Evolutionary conservation across 30 jellyfish, hydroid and myxozoan genomes (phyloP), one percentile per base, ranked within the genome.

Genomic region (Catostylus mosaicus): DNA sequence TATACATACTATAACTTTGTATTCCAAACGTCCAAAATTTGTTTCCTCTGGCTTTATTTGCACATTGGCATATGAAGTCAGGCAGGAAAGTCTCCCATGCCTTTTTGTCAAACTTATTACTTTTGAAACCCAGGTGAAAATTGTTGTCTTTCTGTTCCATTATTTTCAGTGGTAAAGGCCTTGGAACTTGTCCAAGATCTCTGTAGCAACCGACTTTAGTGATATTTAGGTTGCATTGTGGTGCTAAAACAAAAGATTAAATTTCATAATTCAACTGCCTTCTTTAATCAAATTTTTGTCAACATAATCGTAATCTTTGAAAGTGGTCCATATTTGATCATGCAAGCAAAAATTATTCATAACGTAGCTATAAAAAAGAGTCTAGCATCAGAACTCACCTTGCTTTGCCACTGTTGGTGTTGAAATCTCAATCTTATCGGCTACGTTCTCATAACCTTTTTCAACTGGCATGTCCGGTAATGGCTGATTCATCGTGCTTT

Each of bases 41-140:
- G 65, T 38, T 88, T 72, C 83, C 77, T 23, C 90, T 52, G n/a
- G 95, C 96, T 66, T 57, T 89, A 52, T 94, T 88, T 1, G 99
- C 99, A 45, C 99, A 94, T 52, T 79, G 61, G 84, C 99, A 94
- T 3, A 89, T 95, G 80, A 94, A 88, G 0, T 75, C 87, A 24
- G 99, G 99, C 31, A 94, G 79, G 48, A 73, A 91, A 18, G 24
- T 61, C 38, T 83, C 68, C 86, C 89, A 94, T 0, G 78, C 90
- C 30, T 34, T 87, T 30, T 65, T 80, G 30, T 75, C 82, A 36
- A 94, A 75, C n/a, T 51, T 8, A 36, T 75, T 23, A 32, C 88
- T 89, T 32, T 78, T 71, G 70, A 74, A 37, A 67, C 96, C 86
- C 34, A 66, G 72, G 11, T 73, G 74, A n/a, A 89, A 95, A 63